Base-by-base conservation (phyloP, 2,888 invertebrate species). In the Muscina levida region DNA sequence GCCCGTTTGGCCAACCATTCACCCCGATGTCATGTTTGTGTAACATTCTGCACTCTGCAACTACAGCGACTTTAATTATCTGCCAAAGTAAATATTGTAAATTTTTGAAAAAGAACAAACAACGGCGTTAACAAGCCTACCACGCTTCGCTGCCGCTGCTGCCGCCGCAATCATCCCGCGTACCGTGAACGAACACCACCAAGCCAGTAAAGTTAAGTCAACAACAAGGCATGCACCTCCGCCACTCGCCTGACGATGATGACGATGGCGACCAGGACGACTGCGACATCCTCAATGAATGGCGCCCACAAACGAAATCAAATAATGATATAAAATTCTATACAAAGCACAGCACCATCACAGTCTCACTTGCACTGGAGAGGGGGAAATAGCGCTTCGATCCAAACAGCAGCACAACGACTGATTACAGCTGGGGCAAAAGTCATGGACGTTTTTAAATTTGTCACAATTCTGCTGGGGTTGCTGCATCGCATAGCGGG, bases 71-170 rank as follows among this genome's bases (percentile, higher is more conserved):
- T 77, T 81, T 81, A 77, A 81, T 81, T 81, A 77, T 72, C 74
- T 71, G 56, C 62, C 62, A 39, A 68, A 77, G 71, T 72, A 74
- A 77, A 81, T 81, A 81, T 68, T 77, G 77, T 71, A 73, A 56
- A 37, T 53, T 53, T 53, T 39, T 46, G 31, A 65, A 72, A 57
- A 26, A 62, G 53, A 62, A 76, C 73, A 81, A 81, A 77, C 67
- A 75, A 68, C 65, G 22, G 56, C 26, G 72, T 71, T 79, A 82
- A 82, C 83, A 72, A 78, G 82, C 67, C 77, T 39, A 72, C 70
- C 75, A 19, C 51, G 19, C 4, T 8, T 13, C n/a, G 39, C 8
- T 3, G 26, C 24, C 39, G 51, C 19, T n/a, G 39, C 8, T 3
- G 26, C 24, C 53, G 53, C 42, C 53, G 11, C 10, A 46, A 46